Conservation (phyloP, 2,113 vertebrate genomes). For the Gallinago media region DNA sequence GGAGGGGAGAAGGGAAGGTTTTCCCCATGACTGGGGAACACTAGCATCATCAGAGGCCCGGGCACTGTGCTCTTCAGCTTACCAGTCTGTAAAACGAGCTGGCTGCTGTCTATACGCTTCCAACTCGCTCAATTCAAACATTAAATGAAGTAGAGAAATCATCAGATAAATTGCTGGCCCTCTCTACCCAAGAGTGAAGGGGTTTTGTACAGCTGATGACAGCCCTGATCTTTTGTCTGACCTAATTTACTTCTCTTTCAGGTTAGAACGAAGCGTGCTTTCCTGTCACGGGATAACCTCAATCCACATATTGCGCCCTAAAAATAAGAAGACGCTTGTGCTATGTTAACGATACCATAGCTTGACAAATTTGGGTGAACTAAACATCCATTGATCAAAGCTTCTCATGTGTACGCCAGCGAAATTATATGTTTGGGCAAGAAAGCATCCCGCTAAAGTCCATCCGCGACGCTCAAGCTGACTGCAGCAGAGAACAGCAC, state of each 20-base stretch:
- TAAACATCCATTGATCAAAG: neutral
- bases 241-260: conserved; percentile 83
- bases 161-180: conserved; percentile 75
- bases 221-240: conserved; percentile 79
- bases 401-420: accelerated
- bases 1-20: neutral
- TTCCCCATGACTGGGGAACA: neutral
- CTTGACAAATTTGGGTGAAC: neutral
- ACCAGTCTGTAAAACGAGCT: neutral
- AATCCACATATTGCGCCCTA: neutral
- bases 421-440: neutral
- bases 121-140: conserved; percentile 47
- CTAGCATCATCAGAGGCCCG: neutral
- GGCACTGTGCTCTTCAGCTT: neutral
- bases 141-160: conserved; percentile 74
- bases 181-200: conserved; percentile 60
- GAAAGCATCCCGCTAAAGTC: neutral
- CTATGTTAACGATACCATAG: neutral
- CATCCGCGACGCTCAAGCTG: neutral
- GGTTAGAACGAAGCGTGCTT: conserved; percentile 70
- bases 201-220: conserved; percentile 70
- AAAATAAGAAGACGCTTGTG: neutral
- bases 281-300: conserved; percentile 40
- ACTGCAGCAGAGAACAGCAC: neutral
- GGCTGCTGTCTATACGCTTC: conserved; percentile 9